phyloP scores from a whole-genome alignment of 2,888 invertebrate species.

The Xestia xanthographa region DNA sequence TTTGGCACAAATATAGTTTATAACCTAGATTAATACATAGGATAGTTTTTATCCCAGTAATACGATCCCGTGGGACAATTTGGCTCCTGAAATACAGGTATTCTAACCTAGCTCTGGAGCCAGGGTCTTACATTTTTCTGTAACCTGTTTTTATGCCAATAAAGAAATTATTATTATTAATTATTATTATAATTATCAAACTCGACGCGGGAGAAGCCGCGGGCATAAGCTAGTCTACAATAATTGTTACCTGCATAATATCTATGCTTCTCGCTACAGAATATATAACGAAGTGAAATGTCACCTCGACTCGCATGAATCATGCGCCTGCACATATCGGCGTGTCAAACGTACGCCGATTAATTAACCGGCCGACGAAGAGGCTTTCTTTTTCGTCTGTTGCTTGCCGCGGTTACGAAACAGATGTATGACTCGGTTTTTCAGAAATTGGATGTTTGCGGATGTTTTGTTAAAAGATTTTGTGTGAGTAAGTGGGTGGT shows the following conservation, averaged over 20 bases:
- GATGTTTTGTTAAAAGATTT: conserved; percentile 14
- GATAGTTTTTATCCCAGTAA: neutral
- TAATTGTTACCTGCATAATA: conserved; percentile 11
- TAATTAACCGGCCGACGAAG: conserved; percentile 55
- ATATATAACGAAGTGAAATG: conserved; percentile 64
- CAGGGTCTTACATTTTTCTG: no score
- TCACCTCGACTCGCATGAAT: conserved; percentile 55
- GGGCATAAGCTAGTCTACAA: neutral
- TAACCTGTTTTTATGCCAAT: no score
- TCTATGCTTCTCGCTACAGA: conserved; percentile 24
- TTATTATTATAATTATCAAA: no score
- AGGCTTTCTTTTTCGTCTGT: conserved; percentile 63
- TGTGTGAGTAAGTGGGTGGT: conserved; percentile 20
- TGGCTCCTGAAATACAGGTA: no score
- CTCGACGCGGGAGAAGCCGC: neutral
- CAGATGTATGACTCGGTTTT: conserved; percentile 44
- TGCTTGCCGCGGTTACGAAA: conserved; percentile 51
- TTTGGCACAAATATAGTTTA: neutral
- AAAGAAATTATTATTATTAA: no score
- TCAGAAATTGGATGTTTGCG: conserved; percentile 26
- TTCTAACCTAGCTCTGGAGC: no score
- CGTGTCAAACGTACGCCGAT: conserved; percentile 57
- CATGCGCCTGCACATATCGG: conserved; percentile 55
- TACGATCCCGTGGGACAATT: neutral
- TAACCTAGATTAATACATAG: neutral